phyloP scores from a whole-genome alignment of 2,888 invertebrate species.

The Parnassius orleans region DNA sequence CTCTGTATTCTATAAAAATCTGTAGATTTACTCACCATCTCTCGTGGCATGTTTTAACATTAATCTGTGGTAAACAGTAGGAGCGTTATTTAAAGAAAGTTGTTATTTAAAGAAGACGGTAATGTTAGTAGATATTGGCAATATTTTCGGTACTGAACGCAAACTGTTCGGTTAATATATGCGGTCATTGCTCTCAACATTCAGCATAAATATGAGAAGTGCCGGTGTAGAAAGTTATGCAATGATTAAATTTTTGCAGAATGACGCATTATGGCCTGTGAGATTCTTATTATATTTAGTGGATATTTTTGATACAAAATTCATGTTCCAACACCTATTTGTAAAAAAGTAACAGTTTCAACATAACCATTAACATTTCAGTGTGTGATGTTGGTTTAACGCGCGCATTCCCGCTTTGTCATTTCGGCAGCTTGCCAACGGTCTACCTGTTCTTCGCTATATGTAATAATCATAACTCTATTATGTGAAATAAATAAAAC shows the following conservation, averaged over 20 bases:
- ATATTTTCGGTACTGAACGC: not conserved
- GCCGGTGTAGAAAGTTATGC: too few relatives aligned
- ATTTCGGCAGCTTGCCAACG: conserved; percentile 46
- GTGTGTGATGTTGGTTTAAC: conserved; percentile 46
- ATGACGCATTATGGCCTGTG: conserved; percentile 5
- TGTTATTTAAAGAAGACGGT: too few relatives aligned
- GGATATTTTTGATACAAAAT: conserved; percentile 6
- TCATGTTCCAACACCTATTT: conserved; percentile 14
- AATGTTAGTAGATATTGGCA: not conserved
- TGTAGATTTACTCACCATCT: too few relatives aligned
- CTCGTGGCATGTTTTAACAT: not conserved
- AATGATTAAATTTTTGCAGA: not conserved
- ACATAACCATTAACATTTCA: conserved; percentile 64
- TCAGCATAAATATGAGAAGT: too few relatives aligned
- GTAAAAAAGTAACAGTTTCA: conserved; percentile 42
- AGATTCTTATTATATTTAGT: conserved; percentile 10
- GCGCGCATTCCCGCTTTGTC: conserved; percentile 52
- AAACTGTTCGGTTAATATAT: conserved; percentile 1
- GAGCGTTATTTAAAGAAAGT: not conserved
- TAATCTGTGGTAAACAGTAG: not conserved
- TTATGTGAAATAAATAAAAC: conserved; percentile 4
- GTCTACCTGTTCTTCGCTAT: conserved; percentile 29
- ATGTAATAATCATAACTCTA: conserved; percentile 25
- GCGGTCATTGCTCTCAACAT: conserved; percentile 9
- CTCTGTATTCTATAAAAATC: too few relatives aligned